phyloP scores from a whole-genome alignment of 2,888 invertebrate species.

The Oasisia sp. region DNA sequence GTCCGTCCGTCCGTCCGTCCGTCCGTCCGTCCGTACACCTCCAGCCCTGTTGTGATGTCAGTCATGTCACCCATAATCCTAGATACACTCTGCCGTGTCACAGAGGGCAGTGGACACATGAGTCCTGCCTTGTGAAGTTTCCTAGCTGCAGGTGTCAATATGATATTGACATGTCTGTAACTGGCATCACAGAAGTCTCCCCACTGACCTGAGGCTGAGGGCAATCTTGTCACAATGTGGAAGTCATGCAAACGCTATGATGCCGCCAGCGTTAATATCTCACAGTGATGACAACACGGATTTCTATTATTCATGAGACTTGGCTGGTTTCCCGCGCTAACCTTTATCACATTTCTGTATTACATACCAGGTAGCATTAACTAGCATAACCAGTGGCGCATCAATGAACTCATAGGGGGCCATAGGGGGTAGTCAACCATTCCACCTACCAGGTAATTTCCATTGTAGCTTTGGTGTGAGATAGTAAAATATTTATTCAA shows the following conservation, averaged over 20 bases:
- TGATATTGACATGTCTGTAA: not conserved
- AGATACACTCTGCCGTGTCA: not conserved
- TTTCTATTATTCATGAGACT: not conserved
- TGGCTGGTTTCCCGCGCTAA: not conserved
- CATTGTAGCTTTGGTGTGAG: no score
- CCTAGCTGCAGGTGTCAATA: not conserved
- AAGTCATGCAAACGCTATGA: not conserved
- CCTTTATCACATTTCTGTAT: not conserved
- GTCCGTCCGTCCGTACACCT: no score
- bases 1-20: no score
- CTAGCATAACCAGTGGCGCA: not conserved
- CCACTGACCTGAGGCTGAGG: not conserved
- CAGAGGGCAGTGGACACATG: not conserved
- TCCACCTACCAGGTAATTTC: no score
- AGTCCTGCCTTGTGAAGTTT: not conserved
- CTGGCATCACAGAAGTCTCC: not conserved
- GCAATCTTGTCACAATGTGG: not conserved
- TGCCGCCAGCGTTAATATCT: not conserved
- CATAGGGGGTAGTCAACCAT: no score
- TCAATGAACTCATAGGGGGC: no score
- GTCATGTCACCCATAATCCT: not conserved
- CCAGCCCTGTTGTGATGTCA: not conserved
- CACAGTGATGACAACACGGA: not conserved
- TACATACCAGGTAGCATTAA: not conserved
- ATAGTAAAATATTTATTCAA: no score